Evolutionary conservation across 2,797 vertebrate species (phyloP).

Genomic region (Euthynnus affinis): DNA sequence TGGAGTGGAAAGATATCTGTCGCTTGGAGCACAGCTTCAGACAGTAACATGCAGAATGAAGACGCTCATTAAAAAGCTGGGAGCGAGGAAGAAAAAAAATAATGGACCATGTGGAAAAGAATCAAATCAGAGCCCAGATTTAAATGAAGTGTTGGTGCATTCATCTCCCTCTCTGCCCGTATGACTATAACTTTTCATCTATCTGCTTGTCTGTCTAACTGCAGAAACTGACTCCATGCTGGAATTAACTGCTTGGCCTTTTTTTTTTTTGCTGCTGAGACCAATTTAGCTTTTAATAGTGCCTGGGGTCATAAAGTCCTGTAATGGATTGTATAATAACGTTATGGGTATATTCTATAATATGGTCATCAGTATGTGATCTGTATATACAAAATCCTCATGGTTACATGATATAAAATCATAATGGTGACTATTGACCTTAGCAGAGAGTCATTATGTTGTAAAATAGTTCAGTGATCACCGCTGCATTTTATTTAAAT

Average conservation of each 20-base stretch:
- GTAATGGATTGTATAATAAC: slow-evolving; percentile 64
- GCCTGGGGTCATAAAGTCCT: slow-evolving; percentile 67
- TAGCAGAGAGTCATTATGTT: slow-evolving; percentile 51
- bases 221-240: slow-evolving; percentile 48
- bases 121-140: slow-evolving; percentile 73
- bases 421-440: slow-evolving; percentile 55
- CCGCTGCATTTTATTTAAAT: slow-evolving; percentile 34
- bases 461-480: slow-evolving; percentile 35
- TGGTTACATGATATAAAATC: slow-evolving; percentile 53
- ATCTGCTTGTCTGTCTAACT: slow-evolving; percentile 40
- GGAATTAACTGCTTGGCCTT: slow-evolving; percentile 53
- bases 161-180: slow-evolving; percentile 38
- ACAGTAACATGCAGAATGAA: slow-evolving; percentile 74
- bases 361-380: slow-evolving; percentile 53
- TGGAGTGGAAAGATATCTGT: slow-evolving; percentile 76
- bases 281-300: slow-evolving; percentile 67
- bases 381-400: slow-evolving; percentile 48
- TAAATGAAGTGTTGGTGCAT: slow-evolving; percentile 69
- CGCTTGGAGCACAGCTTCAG: slow-evolving; percentile 71
- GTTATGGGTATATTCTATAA: slow-evolving; percentile 52
- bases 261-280: slow-evolving; percentile 45
- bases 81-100: slow-evolving; percentile 62
- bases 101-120: slow-evolving; percentile 72
- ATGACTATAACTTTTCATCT: slow-evolving; percentile 59
- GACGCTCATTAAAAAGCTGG: slow-evolving; percentile 82